Evolutionary conservation across 1,140 invertebrate genomes (phyloP).

Genomic region (Ditylenchus dipsaci): DNA sequence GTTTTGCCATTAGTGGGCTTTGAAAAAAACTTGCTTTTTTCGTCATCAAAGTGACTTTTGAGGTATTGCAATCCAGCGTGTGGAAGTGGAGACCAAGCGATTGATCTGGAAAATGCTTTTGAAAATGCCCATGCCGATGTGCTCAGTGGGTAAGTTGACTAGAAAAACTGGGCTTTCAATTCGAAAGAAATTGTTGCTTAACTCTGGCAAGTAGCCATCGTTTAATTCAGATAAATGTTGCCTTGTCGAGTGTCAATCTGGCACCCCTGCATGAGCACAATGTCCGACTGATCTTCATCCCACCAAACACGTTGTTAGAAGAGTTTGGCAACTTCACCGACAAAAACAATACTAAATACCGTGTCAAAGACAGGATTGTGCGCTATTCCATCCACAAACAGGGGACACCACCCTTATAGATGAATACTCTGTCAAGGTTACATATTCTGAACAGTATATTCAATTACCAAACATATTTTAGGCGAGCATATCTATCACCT

Average conservation of each 20-base stretch:
- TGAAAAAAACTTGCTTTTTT: too few species aligned
- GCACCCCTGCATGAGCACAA: neutral
- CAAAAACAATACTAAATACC: neutral
- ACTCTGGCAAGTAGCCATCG: neutral
- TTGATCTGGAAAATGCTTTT: slow-evolving; percentile 9
- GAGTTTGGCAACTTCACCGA: slow-evolving; percentile 3
- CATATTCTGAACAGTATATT: neutral
- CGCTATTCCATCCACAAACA: neutral
- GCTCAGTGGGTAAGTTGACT: neutral
- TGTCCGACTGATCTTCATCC: neutral
- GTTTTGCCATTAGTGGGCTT: too few species aligned
- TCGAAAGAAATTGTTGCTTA: too few species aligned
- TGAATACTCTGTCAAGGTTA: too few species aligned
- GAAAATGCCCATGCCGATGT: slow-evolving; percentile 8
- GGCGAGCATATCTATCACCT: slow-evolving; percentile 3
- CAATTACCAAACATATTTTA: neutral
- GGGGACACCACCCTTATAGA: neutral
- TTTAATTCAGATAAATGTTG: slow-evolving; percentile 8
- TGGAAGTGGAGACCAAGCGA: slow-evolving; percentile 7
- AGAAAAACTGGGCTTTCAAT: too few species aligned
- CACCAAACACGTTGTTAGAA: neutral
- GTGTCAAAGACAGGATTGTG: neutral
- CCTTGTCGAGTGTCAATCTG: neutral
- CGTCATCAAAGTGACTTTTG: too few species aligned
- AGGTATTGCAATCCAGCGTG: slow-evolving; percentile 6